A percentile compares a stretch with the other conserved stretches of the same genome.
Conservation (phyloP, 2,797 vertebrate species). For the Buceros bicornis region DNA sequence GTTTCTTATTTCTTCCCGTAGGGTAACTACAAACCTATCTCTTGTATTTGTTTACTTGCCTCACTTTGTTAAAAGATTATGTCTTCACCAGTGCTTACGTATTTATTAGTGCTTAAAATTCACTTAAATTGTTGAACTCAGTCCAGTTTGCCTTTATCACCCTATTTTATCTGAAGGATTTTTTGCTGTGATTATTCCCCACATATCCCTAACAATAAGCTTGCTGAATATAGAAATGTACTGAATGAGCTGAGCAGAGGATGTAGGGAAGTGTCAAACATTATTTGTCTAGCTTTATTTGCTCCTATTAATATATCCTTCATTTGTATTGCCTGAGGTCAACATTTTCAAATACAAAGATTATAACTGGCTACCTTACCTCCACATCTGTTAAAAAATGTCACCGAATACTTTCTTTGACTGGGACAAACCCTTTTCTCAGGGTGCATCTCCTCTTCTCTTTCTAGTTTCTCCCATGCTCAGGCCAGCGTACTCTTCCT, state of each 20-base stretch:
- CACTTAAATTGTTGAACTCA: neutral
- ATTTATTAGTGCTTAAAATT: conserved; percentile 61
- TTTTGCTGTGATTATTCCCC: neutral
- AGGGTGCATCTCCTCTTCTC: neutral
- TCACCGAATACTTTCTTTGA: neutral
- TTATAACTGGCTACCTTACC: neutral
- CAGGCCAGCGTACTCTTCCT: neutral
- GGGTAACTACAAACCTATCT: conserved; percentile 42
- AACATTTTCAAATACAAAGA: neutral
- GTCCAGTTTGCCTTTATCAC: conserved; percentile 47
- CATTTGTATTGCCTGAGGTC: neutral
- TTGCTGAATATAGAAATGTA: neutral
- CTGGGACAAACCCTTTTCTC: rapidly evolving
- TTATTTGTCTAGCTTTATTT: conserved; percentile 17
- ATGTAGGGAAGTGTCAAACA: conserved; percentile 56
- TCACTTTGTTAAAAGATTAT: conserved; percentile 61
- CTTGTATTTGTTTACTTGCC: conserved; percentile 62
- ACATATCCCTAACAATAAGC: neutral
- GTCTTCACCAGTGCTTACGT: neutral
- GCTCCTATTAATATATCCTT: conserved; percentile 20
- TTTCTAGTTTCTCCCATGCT: neutral
- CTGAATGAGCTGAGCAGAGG: neutral
- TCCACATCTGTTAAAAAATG: neutral
- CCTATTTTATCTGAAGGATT: conserved; percentile 49
- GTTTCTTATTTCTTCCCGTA: conserved; percentile 44